These are phyloP conservation scores for Teleiodes luculella DNA, from an alignment of 2,888 invertebrate genomes.

Conservation along the genomic window DNA sequence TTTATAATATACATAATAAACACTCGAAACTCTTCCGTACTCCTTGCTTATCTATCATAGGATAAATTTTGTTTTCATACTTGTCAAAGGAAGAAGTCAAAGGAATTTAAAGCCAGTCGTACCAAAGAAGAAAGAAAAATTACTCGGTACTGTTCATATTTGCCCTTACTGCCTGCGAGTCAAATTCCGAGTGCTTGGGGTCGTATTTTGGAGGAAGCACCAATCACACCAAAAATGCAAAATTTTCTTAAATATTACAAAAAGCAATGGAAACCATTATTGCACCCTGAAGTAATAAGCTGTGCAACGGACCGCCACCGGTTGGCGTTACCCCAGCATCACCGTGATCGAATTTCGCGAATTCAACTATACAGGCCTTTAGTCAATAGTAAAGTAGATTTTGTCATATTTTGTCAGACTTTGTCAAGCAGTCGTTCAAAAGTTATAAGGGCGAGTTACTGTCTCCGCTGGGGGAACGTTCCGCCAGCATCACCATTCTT, in stretches of 20 bases:
- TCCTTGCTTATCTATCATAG: too few relatives aligned
- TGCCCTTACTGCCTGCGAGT: not conserved
- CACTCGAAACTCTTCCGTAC: too few relatives aligned
- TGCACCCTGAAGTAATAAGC: not conserved
- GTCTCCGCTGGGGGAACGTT: too few relatives aligned
- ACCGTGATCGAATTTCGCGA: too few relatives aligned
- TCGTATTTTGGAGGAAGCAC: not conserved
- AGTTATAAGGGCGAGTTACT: too few relatives aligned
- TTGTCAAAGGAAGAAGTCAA: not conserved
- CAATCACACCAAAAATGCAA: not conserved
- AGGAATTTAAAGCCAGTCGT: not conserved
- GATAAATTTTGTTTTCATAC: too few relatives aligned
- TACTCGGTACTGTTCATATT: not conserved
- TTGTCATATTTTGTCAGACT: too few relatives aligned
- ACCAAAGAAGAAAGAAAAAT: not conserved
- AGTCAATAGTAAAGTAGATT: too few relatives aligned
- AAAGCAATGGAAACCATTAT: not conserved
- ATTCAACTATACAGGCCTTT: not conserved
- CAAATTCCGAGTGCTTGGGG: not conserved
- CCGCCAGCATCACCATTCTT: too few relatives aligned
- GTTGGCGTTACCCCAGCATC: too few relatives aligned
- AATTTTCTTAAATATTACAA: not conserved
- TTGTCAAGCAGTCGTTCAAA: too few relatives aligned
- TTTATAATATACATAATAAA: too few relatives aligned
- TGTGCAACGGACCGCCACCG: not conserved